Evolutionary conservation across 1,140 invertebrate species (phyloP).

Genomic region (Andricus grossulariae): DNA sequence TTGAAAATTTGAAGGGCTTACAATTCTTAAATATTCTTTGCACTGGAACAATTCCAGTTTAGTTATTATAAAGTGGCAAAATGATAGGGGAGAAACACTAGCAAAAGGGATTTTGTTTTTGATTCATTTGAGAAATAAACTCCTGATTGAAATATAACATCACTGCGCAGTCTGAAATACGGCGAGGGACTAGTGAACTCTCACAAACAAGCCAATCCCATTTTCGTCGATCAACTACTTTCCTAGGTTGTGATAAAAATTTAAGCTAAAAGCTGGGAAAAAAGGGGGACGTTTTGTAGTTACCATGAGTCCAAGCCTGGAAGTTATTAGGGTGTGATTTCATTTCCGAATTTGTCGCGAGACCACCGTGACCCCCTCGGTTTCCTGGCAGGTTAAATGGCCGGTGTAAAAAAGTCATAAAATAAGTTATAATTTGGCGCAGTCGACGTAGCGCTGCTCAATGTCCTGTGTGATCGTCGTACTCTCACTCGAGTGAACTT

Average conservation of each 20-base stretch:
- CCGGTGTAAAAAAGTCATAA: conserved; percentile 76
- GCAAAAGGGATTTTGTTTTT: no score
- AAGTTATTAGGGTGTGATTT: conserved; percentile 75
- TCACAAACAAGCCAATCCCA: neutral
- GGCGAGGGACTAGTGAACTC: no score
- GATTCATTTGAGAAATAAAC: no score
- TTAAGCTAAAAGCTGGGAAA: neutral
- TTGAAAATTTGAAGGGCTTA: no score
- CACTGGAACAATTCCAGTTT: no score
- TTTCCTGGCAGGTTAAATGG: conserved; percentile 70
- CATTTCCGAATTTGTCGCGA: conserved; percentile 72
- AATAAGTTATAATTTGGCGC: conserved; percentile 77
- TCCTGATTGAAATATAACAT: no score
- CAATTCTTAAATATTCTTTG: no score
- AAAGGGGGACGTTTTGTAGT: conserved; percentile 23
- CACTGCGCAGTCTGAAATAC: no score
- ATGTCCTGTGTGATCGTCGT: conserved; percentile 76
- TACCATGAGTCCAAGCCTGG: conserved; percentile 43
- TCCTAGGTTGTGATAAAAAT: conserved; percentile 23
- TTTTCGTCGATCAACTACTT: neutral
- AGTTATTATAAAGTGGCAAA: no score
- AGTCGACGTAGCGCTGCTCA: conserved; percentile 73
- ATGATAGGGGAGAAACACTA: no score
- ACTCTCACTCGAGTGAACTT: conserved; percentile 72
- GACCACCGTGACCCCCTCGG: conserved; percentile 48